Evolutionary conservation across 2,888 invertebrate species (phyloP).

Genomic region (Agrochola litura): DNA sequence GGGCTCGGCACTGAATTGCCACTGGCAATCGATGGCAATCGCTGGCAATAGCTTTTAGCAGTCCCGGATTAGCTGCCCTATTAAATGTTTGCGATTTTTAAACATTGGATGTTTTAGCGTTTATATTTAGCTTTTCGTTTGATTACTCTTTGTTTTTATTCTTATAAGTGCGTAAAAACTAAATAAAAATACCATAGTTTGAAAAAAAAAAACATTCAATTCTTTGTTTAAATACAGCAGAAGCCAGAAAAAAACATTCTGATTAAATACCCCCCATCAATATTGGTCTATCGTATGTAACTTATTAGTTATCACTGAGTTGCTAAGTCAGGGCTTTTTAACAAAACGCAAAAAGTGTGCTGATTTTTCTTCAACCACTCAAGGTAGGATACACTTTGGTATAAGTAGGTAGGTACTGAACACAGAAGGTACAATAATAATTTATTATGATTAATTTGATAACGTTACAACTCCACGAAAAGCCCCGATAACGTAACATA

Average conservation of each 20-base stretch:
- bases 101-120: slow-evolving; percentile 16
- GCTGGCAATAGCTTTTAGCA: slow-evolving; percentile 47
- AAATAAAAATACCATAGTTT: neutral
- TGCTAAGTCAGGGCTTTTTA: no score
- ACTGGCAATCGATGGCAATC: slow-evolving; percentile 52
- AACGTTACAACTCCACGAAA: neutral
- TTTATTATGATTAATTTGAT: neutral
- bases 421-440: neutral
- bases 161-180: neutral
- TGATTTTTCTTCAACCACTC: neutral
- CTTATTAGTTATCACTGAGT: no score
- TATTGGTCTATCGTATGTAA: no score
- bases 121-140: slow-evolving; percentile 4
- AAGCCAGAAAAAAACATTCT: no score
- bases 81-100: slow-evolving; percentile 46
- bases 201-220: no score
- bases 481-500: neutral
- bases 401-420: neutral
- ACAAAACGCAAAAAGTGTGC: neutral
- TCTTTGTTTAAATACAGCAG: no score
- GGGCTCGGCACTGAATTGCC: slow-evolving; percentile 41
- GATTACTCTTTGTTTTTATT: neutral
- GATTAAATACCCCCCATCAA: no score
- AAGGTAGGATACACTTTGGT: neutral
- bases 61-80: slow-evolving; percentile 29